phyloP scores from a whole-genome alignment of 2,113 vertebrate genomes.

The Eolophus roseicapilla region DNA sequence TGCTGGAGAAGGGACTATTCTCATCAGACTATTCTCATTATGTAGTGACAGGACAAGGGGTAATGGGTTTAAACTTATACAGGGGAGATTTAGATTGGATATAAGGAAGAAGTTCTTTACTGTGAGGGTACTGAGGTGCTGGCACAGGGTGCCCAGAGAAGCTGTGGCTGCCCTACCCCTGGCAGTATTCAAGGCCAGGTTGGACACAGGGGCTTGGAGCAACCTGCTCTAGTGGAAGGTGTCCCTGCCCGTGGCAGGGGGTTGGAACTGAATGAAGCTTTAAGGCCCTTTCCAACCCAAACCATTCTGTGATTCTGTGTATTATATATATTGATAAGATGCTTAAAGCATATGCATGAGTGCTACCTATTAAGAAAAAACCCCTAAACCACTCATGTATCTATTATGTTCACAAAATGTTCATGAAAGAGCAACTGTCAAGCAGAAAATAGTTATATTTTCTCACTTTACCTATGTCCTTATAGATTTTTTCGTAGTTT shows the following conservation, averaged over 20 bases:
- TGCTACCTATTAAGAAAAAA: background rate
- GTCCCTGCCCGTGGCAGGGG: background rate
- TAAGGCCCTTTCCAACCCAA: background rate
- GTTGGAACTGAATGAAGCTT: background rate
- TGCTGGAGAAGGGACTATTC: background rate
- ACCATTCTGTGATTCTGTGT: background rate
- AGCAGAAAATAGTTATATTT: background rate
- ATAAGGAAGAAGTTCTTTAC: background rate
- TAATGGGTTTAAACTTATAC: background rate
- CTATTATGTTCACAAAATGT: background rate
- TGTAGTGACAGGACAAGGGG: background rate
- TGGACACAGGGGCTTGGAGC: background rate
- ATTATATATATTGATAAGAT: background rate
- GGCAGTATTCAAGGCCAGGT: background rate
- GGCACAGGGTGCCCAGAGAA: background rate
- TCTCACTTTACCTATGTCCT: slow-evolving; percentile 86
- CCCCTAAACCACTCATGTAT: background rate
- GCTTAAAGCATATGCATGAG: background rate
- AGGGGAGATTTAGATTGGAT: background rate
- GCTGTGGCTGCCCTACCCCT: too few relatives aligned
- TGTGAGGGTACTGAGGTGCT: background rate
- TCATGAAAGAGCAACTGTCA: background rate
- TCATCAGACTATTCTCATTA: background rate
- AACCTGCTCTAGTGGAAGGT: background rate
- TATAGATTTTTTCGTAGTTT: slow-evolving; percentile 96